phyloP scores from a whole-genome alignment of 2,888 invertebrate genomes.

The Hydrotaea diabolus region DNA sequence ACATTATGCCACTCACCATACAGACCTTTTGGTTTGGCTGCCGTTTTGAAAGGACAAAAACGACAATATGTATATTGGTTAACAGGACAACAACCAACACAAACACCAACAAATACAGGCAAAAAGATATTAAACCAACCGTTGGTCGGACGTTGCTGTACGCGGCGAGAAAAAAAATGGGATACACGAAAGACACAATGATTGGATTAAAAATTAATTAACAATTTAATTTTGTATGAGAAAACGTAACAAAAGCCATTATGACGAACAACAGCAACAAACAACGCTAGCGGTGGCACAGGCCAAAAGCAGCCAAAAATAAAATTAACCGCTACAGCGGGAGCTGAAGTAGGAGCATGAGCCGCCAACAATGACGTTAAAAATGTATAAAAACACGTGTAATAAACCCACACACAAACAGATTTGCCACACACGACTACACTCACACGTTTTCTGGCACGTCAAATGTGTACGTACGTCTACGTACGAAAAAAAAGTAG shows the following conservation, averaged over 20 bases:
- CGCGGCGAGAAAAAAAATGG: neutral
- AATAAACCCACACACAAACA: constrained; percentile 35
- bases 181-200: neutral
- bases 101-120: neutral
- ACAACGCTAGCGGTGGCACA: constrained; percentile 33
- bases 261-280: constrained; percentile 23
- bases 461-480: neutral
- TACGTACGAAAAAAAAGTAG: neutral
- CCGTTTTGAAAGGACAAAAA: neutral
- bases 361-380: constrained; percentile 27
- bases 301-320: constrained; percentile 27
- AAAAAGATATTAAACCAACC: neutral
- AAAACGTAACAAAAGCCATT: constrained; percentile 38
- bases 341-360: neutral
- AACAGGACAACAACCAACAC: neutral
- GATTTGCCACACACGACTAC: constrained; percentile 20
- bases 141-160: neutral
- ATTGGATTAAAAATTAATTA: constrained; percentile 61
- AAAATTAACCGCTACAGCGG: neutral
- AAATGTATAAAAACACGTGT: constrained; percentile 48
- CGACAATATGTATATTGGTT: too few species aligned
- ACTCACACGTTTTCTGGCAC: neutral
- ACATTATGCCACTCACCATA: neutral
- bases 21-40: neutral
- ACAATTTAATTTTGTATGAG: constrained; percentile 53